Base-by-base conservation (phyloP, 2,888 invertebrate genomes). In the Anodontia alba region DNA sequence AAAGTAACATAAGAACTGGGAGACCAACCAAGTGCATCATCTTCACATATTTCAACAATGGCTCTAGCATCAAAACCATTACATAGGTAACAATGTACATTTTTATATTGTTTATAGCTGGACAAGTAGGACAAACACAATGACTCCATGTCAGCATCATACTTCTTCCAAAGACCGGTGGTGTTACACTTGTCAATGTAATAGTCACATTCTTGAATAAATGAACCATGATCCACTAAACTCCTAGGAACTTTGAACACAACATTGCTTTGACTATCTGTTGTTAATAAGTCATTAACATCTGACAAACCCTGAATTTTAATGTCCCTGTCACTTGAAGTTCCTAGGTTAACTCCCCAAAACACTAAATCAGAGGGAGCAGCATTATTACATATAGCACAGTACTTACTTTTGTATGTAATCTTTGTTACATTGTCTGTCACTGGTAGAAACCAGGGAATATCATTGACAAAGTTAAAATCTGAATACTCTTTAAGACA, bases 51-150 rank as follows among this genome's bases (percentile, higher is more conserved):
- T 12, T 8, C 10, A 8, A 26, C 57, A 0, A 74, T 33, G 20
- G 66, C 43, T 26, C 54, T n/a, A 1, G 38, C 3, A 15, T 62
- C 57, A 36, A 70, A 62, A 1, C 79, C 76, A 67, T 83, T 83
- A 66, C 82, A 83, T 29, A 79, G 33, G 33, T 42, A 83, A 38
- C 82, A 83, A 38, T 83, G 82, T n/a, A 83, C 38, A 23, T 83
- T 83, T 71, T 71, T 76, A 29, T 76, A 83, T 1, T 38, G 46
- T n/a, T 71, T 36, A 51, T 83, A 83, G 5, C 26, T n/a, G 10
- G 78, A 83, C 0, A 29, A 29, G 46, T 83, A 83, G 0, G 82
- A 83, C 1, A 74, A 20, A 69, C 84, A 84, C 3, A 78, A 67
- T 5, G 76, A 72, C 49, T 81, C 84, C 20, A 79, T 42, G 8